Evolutionary conservation across 2,888 invertebrate species (phyloP), one percentile per base, ranked within the genome.

Genomic region (Luperina testacea): DNA sequence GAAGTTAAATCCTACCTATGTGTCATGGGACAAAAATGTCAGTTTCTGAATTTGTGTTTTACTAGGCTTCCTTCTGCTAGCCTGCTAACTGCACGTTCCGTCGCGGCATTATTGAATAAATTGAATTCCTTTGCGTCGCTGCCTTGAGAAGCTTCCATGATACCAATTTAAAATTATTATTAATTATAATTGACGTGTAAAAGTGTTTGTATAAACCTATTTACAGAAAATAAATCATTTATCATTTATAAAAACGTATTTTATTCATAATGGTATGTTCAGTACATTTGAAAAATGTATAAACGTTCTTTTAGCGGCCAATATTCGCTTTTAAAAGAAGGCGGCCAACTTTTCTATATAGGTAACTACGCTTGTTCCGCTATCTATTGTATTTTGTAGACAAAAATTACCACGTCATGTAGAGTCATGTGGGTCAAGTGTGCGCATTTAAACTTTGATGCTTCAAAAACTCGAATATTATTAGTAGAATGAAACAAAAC

Each of bases 91-190:
- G 81, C 89, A 90, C 88, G 90, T 90, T 72, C 74, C 84, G 82
- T 80, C 74, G 80, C 80, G 80, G 87, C 88, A 77, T 90, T 92
- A 93, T 92, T 90, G 90, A 92, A 93, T 92, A 93, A 94, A 93
- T 94, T 90, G 92, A 91, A 94, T 93, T 93, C 92, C 93, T 86
- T 90, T 88, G 90, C 90, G 91, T 90, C 89, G 86, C 77, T 83
- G 81, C 83, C 84, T 83, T 88, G 85, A 88, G 89, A 83, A 88
- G 84, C 88, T 87, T 88, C 83, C 89, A 91, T 91, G 90, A 89
- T 90, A 91, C 91, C 85, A 83, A 91, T 87, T 89, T 89, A 87
- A 32, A 32, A 32, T 32, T 32, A 32, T 32, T 32, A 32, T 32
- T 32, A 32, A 32, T 32, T 32, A 32, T 32, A 32, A 32, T 32